Evolutionary conservation across 2,888 invertebrate species (phyloP).

Genomic region (Nematopogon swammerdamellus): DNA sequence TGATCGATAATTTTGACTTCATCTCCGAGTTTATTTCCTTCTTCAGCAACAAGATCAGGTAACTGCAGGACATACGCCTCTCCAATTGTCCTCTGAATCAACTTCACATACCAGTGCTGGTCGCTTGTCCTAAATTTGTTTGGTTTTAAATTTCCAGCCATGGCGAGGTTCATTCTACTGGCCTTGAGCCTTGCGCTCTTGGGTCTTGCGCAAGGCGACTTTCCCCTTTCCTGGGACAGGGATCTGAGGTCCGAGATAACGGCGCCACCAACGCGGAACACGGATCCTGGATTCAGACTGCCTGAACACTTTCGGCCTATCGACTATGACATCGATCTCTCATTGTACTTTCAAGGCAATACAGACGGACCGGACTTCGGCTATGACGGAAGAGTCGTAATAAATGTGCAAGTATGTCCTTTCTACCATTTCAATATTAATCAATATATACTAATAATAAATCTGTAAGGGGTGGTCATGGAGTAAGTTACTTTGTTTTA

Average conservation of each 20-base stretch:
- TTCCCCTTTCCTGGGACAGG: constrained; percentile 25
- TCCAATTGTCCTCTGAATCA: too few relatives aligned
- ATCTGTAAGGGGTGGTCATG: too few relatives aligned
- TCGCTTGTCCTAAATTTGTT: too few relatives aligned
- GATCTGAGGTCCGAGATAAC: constrained; percentile 33
- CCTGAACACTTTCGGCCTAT: constrained; percentile 35
- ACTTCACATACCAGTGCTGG: too few relatives aligned
- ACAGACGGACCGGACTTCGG: constrained; percentile 27
- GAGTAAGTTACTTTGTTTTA: too few relatives aligned
- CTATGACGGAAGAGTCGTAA: constrained; percentile 32
- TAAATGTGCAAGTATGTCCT: constrained; percentile 29
- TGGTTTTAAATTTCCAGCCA: not conserved
- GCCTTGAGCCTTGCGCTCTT: not conserved
- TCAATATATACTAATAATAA: too few relatives aligned
- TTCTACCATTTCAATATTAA: too few relatives aligned
- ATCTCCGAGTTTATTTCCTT: too few relatives aligned
- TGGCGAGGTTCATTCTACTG: not conserved
- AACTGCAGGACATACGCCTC: too few relatives aligned
- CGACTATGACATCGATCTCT: constrained; percentile 37
- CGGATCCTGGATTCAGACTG: constrained; percentile 28
- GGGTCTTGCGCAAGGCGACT: constrained; percentile 19
- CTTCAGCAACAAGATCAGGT: too few relatives aligned
- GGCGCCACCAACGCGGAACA: constrained; percentile 16
- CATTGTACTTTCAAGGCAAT: constrained; percentile 35
- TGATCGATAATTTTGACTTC: too few relatives aligned